Conservation (phyloP, 1,140 invertebrate species). For the Platyura marginata region DNA sequence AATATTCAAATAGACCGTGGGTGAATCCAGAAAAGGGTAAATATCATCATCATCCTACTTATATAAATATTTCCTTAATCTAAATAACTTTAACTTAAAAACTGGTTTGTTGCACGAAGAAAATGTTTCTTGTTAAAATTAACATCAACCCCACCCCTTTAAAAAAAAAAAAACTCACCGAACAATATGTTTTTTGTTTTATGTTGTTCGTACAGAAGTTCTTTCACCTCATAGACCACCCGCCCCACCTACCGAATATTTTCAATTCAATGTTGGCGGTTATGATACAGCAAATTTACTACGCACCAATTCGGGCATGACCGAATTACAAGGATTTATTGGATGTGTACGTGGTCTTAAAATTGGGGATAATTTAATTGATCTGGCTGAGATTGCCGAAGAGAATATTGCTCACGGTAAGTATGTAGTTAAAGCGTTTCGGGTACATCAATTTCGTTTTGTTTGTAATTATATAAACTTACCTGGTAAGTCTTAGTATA, state of each 20-base stretch:
- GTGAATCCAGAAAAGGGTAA: constrained; percentile 58
- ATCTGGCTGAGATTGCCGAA: constrained; percentile 51
- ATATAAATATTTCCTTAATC: too few relatives aligned
- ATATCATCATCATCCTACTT: constrained; percentile 2
- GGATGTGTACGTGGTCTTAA: constrained; percentile 79
- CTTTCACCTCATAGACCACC: constrained; percentile 62
- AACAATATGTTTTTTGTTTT: too few relatives aligned
- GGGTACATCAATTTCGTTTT: not conserved
- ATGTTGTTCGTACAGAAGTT: too few relatives aligned
- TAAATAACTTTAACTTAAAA: too few relatives aligned
- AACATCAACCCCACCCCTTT: too few relatives aligned
- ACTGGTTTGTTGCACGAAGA: too few relatives aligned
- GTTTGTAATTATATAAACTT: not conserved
- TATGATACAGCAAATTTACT: constrained; percentile 56
- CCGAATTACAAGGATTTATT: constrained; percentile 48
- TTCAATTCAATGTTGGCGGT: constrained; percentile 76
- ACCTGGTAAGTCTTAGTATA: too few relatives aligned
- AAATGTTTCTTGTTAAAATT: too few relatives aligned
- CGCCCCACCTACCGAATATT: constrained; percentile 65
- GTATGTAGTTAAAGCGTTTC: constrained; percentile 2
- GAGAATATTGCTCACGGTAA: constrained; percentile 50
- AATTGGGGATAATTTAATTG: constrained; percentile 60
- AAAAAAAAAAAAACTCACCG: too few relatives aligned
- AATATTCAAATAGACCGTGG: constrained; percentile 69
- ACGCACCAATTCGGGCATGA: constrained; percentile 33